Evolutionary conservation across 1,140 invertebrate species (phyloP), one percentile per base, ranked within the genome.

Genomic region (Capitella teleta): DNA sequence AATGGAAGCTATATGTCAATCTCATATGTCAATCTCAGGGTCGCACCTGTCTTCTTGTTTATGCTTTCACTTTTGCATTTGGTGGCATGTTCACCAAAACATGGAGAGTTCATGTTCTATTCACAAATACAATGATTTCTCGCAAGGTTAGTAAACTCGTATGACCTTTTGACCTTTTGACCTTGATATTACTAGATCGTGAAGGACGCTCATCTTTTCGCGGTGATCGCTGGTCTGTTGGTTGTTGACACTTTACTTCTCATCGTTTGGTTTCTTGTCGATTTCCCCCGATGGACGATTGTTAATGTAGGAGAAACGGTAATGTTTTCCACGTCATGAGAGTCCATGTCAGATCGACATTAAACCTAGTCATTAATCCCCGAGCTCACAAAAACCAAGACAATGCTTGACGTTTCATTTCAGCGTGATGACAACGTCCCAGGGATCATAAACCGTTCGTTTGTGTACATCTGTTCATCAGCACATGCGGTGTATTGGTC

Each of bases 401-500:
- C 38, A 24, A 24, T 14, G 38, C 38, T n/a, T n/a, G n/a, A n/a
- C n/a, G n/a, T n/a, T n/a, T n/a, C n/a, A n/a, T n/a, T n/a, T n/a
- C n/a, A n/a, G n/a, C n/a, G n/a, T n/a, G n/a, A n/a, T n/a, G n/a
- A n/a, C n/a, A n/a, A n/a, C n/a, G n/a, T n/a, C n/a, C n/a, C n/a
- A n/a, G n/a, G n/a, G 2, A 40, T 40, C 38, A 40, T 40, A 19
- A 40, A 12, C 2, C 38, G 3, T 2, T 24, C 21, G 38, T n/a
- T n/a, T n/a, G 38, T 24, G n/a, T 40, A 40, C n/a, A 40, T 40
- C 8, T 40, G 38, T 16, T 8, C 38, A n/a, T 40, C 38, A n/a
- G 25, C 2, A 18, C 25, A 40, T 10, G 38, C 25, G 6, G 3
- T 21, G 8, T 24, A 40, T 10, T 40, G 38, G 38, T 21, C 38